Conservation (phyloP, 2,888 invertebrate species). For the Lasioglossum leucozonium region DNA sequence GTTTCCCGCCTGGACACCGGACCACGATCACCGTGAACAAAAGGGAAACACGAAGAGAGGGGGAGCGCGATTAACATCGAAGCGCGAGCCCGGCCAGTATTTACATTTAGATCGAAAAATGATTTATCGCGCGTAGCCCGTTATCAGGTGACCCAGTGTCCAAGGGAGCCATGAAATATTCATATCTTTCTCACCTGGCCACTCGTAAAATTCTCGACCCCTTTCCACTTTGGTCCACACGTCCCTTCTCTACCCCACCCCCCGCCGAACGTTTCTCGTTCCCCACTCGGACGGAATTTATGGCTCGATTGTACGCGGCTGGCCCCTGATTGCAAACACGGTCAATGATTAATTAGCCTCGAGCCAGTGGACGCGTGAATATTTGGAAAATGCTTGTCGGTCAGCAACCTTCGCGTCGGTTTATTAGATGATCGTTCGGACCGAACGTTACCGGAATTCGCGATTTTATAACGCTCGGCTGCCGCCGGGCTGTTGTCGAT, state of each 20-base stretch:
- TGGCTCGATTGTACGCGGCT: slow-evolving; percentile 15
- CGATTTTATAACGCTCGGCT: not conserved
- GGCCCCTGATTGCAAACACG: slow-evolving; percentile 33
- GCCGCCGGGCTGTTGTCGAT: not conserved
- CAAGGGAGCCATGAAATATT: slow-evolving; percentile 58
- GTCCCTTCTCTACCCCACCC: not conserved
- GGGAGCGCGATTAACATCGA: slow-evolving; percentile 43
- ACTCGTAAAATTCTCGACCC: slow-evolving; percentile 56
- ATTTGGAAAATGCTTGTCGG: slow-evolving; percentile 39
- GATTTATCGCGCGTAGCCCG: slow-evolving; percentile 53
- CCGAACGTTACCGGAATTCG: not conserved
- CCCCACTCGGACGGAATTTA: slow-evolving; percentile 37
- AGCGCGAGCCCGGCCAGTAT: slow-evolving; percentile 26
- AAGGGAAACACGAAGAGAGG: not conserved
- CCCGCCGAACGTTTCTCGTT: not conserved
- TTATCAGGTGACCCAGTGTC: slow-evolving; percentile 54
- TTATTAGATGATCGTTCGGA: slow-evolving; percentile 24
- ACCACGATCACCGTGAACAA: not conserved
- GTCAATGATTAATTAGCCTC: slow-evolving; percentile 49
- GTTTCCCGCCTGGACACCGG: not conserved
- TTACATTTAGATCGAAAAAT: slow-evolving; percentile 66
- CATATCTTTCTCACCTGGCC: slow-evolving; percentile 61
- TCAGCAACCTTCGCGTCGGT: not conserved
- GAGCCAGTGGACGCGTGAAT: slow-evolving; percentile 22
- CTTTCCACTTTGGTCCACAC: not conserved